Percentiles rank a stretch among this genome's conserved stretches.
These are phyloP conservation scores for Smittia aterrima DNA, from an alignment of 2,888 invertebrate genomes.

Conservation along the genomic window DNA sequence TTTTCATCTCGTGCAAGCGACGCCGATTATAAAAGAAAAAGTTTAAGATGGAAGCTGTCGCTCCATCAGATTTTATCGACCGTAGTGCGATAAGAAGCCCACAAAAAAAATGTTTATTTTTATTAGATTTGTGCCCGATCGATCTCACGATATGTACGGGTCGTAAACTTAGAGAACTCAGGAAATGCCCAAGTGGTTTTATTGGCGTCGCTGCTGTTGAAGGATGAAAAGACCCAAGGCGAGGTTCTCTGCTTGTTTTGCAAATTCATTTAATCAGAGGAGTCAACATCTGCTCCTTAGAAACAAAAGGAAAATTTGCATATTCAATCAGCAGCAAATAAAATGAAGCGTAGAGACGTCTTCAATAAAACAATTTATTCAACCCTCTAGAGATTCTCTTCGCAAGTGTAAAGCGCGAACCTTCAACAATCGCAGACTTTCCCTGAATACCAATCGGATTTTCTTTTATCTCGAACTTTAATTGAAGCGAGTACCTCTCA, in stretches of 20 bases:
- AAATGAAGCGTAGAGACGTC: neutral
- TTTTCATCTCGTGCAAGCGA: no score
- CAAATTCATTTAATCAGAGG: no score
- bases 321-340: conserved; percentile 13
- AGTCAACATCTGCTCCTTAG: neutral
- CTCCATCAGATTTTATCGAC: no score
- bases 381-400: neutral
- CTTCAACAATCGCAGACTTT: neutral
- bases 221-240: no score
- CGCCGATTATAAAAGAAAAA: no score
- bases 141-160: neutral
- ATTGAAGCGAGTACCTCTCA: neutral
- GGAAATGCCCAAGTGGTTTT: no score
- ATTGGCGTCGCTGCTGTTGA: no score
- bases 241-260: no score
- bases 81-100: neutral
- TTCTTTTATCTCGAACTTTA: neutral
- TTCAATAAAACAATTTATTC: conserved; percentile 6
- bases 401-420: neutral
- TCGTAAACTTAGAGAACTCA: no score
- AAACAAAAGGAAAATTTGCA: neutral
- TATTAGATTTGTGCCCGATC: neutral
- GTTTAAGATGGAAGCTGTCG: no score
- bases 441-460: neutral
- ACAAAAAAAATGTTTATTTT: neutral